These are phyloP conservation scores for Akabosia matsudoensis DNA, from an alignment of 1,140 invertebrate genomes.

Conservation along the genomic window DNA sequence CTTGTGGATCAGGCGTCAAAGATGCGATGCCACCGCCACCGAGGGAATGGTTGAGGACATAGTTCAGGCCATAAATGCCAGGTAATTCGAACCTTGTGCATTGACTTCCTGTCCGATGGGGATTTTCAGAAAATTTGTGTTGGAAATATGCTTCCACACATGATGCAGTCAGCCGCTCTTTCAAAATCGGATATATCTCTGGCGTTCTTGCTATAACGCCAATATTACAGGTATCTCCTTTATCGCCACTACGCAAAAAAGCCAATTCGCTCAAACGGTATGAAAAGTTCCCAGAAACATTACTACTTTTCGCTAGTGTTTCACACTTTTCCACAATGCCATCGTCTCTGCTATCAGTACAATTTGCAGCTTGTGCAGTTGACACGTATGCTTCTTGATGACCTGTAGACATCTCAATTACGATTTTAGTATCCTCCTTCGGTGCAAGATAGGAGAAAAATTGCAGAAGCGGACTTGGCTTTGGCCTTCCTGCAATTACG, in stretches of 20 bases:
- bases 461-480: conserved; percentile 54
- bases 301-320: no score
- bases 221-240: conserved; percentile 57
- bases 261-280: conserved; percentile 55
- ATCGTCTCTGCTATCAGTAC: not conserved
- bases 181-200: conserved; percentile 52
- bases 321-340: no score
- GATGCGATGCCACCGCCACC: conserved; percentile 57
- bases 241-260: conserved; percentile 58
- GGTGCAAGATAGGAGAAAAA: conserved; percentile 56
- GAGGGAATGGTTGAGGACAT: conserved; percentile 53
- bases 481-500: conserved; percentile 56
- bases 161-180: conserved; percentile 51
- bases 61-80: conserved; percentile 55
- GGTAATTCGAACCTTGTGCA: conserved; percentile 49
- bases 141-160: conserved; percentile 53
- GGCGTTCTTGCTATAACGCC: conserved; percentile 57
- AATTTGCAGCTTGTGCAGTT: not conserved
- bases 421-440: conserved; percentile 52
- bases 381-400: conserved; percentile 28
- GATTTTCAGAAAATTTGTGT: conserved; percentile 51
- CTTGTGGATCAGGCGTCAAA: conserved; percentile 55
- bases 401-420: conserved; percentile 38
- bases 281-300: conserved; percentile 44
- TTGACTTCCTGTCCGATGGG: not conserved